Evolutionary conservation across 2,113 vertebrate genomes (phyloP).

Genomic region (Anguilla rostrata): DNA sequence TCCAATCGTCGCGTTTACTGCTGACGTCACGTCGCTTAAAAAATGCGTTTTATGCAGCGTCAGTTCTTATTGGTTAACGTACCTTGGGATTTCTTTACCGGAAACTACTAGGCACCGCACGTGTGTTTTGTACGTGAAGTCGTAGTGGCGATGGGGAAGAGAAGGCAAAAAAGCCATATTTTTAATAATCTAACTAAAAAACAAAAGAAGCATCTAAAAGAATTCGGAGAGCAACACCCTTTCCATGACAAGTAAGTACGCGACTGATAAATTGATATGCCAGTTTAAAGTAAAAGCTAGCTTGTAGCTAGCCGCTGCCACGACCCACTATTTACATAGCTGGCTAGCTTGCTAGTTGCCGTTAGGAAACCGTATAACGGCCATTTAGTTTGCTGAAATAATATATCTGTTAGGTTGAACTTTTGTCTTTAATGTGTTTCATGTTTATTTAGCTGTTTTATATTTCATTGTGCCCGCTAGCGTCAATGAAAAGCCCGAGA

Average conservation of each 20-base stretch:
- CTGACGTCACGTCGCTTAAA: constrained; percentile 2
- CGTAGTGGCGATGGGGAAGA: constrained; percentile 74
- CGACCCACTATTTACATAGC: not conserved
- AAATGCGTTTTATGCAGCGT: not conserved
- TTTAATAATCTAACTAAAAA: constrained; percentile 77
- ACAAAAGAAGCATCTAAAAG: constrained; percentile 86
- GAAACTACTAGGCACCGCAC: not conserved
- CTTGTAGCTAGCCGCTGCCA: constrained; percentile 24
- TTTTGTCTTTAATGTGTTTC: not conserved
- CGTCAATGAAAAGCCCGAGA: constrained; percentile 71
- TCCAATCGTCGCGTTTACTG: no score
- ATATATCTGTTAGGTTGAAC: not conserved
- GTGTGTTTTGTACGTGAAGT: not conserved
- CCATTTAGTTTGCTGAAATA: not conserved
- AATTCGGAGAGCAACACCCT: constrained; percentile 92
- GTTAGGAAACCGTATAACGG: no score
- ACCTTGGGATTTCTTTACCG: not conserved
- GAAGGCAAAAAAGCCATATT: constrained; percentile 60
- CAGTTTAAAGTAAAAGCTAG: not conserved
- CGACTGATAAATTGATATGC: no score
- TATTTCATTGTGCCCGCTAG: constrained; percentile 59
- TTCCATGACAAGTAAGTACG: constrained; percentile 79
- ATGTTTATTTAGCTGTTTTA: constrained; percentile 28
- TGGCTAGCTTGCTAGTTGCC: no score
- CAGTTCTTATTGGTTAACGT: constrained; percentile 12